phyloP scores from a whole-genome alignment of 2,797 vertebrate species.

The Falco novaeseelandiae region DNA sequence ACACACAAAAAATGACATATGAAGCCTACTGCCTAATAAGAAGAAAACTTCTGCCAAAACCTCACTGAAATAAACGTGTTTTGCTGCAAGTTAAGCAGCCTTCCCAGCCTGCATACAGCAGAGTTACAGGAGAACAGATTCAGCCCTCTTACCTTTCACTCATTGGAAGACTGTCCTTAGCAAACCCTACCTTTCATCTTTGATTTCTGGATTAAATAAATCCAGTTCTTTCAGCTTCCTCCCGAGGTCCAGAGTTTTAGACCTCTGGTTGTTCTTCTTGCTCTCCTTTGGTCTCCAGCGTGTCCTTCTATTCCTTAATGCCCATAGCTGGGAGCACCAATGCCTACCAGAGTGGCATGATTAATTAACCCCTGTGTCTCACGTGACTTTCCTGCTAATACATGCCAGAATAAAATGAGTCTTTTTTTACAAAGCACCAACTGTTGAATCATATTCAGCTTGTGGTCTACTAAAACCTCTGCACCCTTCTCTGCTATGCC shows the following conservation, averaged over 20 bases:
- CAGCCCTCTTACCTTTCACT: neutral
- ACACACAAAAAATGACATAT: neutral
- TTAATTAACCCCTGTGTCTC: neutral
- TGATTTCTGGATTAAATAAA: neutral
- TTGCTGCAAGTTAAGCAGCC: neutral
- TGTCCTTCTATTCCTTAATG: neutral
- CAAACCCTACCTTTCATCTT: neutral
- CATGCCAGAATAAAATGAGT: neutral
- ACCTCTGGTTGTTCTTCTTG: neutral
- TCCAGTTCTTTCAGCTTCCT: neutral
- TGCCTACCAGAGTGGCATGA: neutral
- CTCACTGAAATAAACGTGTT: neutral
- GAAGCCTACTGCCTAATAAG: neutral
- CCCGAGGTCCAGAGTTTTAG: neutral
- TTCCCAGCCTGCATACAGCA: neutral
- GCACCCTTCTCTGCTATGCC: neutral
- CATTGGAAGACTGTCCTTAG: neutral
- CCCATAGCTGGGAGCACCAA: neutral
- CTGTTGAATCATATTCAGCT: neutral
- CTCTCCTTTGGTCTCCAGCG: neutral
- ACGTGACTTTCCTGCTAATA: neutral
- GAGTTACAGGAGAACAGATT: neutral
- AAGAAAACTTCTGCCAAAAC: neutral
- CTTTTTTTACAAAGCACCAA: neutral
- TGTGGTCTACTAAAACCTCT: neutral